Base-by-base conservation (phyloP, 2,797 vertebrate genomes). In the Sorex maritimensis region DNA sequence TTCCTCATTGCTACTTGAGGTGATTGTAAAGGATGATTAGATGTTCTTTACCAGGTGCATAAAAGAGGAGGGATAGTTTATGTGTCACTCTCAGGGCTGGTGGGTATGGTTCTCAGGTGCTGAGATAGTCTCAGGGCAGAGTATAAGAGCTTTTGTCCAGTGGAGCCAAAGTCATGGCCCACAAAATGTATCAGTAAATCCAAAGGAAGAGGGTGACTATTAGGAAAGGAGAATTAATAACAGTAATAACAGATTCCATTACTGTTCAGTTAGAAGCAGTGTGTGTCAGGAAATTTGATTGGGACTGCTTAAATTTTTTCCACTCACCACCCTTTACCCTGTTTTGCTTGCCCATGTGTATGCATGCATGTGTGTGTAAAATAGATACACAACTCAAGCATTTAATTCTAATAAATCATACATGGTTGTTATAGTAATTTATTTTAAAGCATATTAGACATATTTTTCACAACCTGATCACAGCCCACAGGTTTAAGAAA, bases 181-280 rank as follows among this genome's bases (percentile, higher is more conserved):
- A 55, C 63, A 93, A 92, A 91, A 58, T 82, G 30, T 75, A 69
- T 71, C 52, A 79, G 58, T 81, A 90, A 81, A 74, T 91, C 28
- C 17, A 84, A n/a, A 86, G 11, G 21, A 34, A 86, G 69, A 82
- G 87, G 28, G 28, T 63, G 78, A 91, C 14, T 88, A 12, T 91
- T 72, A 49, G 67, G 92, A 65, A 8, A 58, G 69, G 58, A 46
- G 6, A 77, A 55, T 77, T 65, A 87, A 46, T 67, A 86, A 67
- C 1, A 92, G 49, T 52, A 52, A 52, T 52, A 65, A 55, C 71
- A 52, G 12, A 13, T 67, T 11, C 8, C 26, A 24, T 81, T 83
- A 87, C 23, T 77, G 14, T 30, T 92, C 46, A 75, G 0, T 94
- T 74, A 92, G 28, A 81, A 88, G n/a, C 52, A 87, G 4, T 67